Percentiles rank a stretch among this genome's conserved stretches.
Conservation (phyloP, 2,113 vertebrate genomes). For the Rhizomys pruinosus region DNA sequence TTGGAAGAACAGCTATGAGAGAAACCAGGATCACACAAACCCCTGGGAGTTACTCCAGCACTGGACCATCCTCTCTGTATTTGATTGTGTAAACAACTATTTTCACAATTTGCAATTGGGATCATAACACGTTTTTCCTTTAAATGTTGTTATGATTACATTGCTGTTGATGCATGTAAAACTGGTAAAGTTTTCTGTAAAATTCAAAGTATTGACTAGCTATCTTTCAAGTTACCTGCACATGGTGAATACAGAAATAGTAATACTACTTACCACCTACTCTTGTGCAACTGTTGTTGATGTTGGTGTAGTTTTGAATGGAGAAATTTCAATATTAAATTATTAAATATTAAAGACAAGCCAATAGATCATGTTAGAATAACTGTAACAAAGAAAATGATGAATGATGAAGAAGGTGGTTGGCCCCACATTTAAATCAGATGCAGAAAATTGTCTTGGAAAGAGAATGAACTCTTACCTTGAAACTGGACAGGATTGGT, state of each 20-base stretch:
- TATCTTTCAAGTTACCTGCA: neutral
- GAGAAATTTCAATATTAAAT: conserved; percentile 6
- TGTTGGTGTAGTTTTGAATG: neutral
- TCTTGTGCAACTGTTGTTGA: neutral
- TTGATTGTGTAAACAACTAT: neutral
- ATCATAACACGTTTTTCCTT: neutral
- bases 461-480: neutral
- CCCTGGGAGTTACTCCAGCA: neutral
- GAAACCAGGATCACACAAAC: neutral
- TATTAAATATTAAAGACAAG: neutral
- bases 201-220: neutral
- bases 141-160: neutral
- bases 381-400: neutral
- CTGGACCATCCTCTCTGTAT: neutral
- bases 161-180: neutral
- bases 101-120: neutral
- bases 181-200: neutral
- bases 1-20: neutral
- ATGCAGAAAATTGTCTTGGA: neutral
- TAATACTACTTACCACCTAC: neutral
- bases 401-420: neutral
- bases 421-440: neutral
- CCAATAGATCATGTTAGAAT: neutral
- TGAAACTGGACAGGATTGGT: neutral
- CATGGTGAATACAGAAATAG: neutral